Percentiles rank a stretch among this genome's conserved stretches.
These are phyloP conservation scores for Melitaea athalia DNA, from an alignment of 2,888 invertebrate species.

Conservation along the genomic window DNA sequence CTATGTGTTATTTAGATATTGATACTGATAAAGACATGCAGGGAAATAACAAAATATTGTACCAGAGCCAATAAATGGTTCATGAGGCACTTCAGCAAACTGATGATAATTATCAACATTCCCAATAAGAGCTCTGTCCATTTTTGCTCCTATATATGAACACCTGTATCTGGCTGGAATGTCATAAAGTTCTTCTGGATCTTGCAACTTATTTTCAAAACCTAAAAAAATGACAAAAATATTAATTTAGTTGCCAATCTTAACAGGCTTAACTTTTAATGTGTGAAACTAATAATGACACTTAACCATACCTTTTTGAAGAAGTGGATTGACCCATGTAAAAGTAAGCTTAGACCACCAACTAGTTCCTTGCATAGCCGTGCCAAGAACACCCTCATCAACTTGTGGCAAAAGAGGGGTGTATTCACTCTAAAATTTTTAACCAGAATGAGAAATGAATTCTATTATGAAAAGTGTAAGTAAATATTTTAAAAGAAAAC, in stretches of 20 bases:
- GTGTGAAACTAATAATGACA: neutral
- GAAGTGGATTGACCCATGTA: slow-evolving; percentile 93
- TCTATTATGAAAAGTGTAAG: neutral
- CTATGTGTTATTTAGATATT: neutral
- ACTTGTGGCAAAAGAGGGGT: slow-evolving; percentile 84
- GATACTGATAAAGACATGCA: neutral
- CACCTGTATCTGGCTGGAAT: slow-evolving; percentile 86
- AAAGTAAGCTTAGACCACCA: slow-evolving; percentile 90
- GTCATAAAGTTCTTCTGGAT: slow-evolving; percentile 92
- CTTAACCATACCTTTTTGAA: slow-evolving; percentile 85
- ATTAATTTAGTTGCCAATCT: neutral
- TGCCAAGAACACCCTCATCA: slow-evolving; percentile 88
- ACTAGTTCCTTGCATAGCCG: slow-evolving; percentile 89
- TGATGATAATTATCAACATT: slow-evolving; percentile 76
- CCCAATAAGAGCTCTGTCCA: slow-evolving; percentile 81
- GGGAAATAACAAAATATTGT: slow-evolving; percentile 25
- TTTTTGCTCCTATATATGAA: slow-evolving; percentile 82
- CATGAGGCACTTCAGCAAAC: slow-evolving; percentile 71
- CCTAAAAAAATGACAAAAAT: slow-evolving; percentile 61
- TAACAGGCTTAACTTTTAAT: neutral
- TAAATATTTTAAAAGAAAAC: slow-evolving; percentile 40
- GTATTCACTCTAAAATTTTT: slow-evolving; percentile 80
- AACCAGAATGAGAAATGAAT: slow-evolving; percentile 15
- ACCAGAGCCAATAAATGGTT: slow-evolving; percentile 76
- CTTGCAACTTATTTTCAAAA: slow-evolving; percentile 85